phyloP scores from a whole-genome alignment of 2,888 invertebrate species.

The Aleiodes leptofemur region DNA sequence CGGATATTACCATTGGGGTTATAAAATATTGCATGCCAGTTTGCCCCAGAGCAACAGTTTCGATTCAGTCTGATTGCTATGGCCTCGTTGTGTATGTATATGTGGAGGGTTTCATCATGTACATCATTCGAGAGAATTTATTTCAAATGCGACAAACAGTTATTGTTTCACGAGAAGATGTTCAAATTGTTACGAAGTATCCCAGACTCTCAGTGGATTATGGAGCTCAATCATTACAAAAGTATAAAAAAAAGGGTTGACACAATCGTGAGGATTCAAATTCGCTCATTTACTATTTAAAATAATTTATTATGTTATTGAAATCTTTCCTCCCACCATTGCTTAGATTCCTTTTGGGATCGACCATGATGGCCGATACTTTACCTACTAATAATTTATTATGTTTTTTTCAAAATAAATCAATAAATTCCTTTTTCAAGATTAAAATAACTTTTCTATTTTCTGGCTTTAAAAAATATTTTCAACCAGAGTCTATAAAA shows the following conservation, averaged over 20 bases:
- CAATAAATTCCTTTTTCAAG: slow-evolving; percentile 3
- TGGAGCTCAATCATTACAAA: too few relatives aligned
- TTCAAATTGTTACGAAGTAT: too few relatives aligned
- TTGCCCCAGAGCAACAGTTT: slow-evolving; percentile 53
- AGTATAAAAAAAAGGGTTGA: too few relatives aligned
- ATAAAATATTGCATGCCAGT: slow-evolving; percentile 56
- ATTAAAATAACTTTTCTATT: slow-evolving; percentile 11
- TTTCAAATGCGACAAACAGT: too few relatives aligned
- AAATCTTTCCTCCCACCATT: too few relatives aligned
- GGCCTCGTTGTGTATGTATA: slow-evolving; percentile 17
- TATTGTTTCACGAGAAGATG: too few relatives aligned
- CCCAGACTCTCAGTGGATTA: too few relatives aligned
- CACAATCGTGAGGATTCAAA: too few relatives aligned
- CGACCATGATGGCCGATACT: too few relatives aligned
- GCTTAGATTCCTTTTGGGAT: too few relatives aligned
- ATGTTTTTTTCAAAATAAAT: not conserved
- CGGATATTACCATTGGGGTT: slow-evolving; percentile 59
- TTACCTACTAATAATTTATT: too few relatives aligned
- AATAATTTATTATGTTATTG: not conserved
- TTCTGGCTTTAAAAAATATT: not conserved
- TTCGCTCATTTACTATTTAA: not conserved
- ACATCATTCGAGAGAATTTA: slow-evolving; percentile 13
- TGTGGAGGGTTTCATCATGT: not conserved
- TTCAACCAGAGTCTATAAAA: slow-evolving; percentile 13
- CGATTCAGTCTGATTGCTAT: slow-evolving; percentile 55